Percentiles rank a stretch among this genome's conserved stretches.
Evolutionary conservation across 1,140 invertebrate species (phyloP).

Genomic region (Trachymyrmex cornetzi): DNA sequence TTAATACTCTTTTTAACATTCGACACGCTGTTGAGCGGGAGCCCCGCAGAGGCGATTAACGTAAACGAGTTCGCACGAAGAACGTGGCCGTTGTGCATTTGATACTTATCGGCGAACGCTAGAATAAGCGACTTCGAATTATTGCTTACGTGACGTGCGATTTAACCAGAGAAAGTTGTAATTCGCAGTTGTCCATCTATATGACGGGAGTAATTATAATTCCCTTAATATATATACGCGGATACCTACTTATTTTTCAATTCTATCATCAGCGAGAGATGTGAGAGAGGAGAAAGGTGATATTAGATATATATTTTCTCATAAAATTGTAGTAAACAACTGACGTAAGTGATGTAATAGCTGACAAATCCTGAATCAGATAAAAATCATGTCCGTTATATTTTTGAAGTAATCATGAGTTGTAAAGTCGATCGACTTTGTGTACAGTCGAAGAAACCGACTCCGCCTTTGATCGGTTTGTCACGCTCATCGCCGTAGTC

Average conservation of each 20-base stretch:
- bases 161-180: constrained; percentile 28
- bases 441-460: constrained; percentile 42
- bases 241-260: not conserved
- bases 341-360: not conserved
- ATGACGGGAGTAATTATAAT: constrained; percentile 45
- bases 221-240: not conserved
- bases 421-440: constrained; percentile 64
- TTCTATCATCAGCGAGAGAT: not conserved
- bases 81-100: constrained; percentile 6
- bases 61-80: constrained; percentile 8
- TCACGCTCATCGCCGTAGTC: constrained; percentile 41
- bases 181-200: constrained; percentile 17
- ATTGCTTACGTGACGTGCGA: constrained; percentile 17
- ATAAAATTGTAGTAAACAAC: not conserved
- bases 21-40: constrained; percentile 23
- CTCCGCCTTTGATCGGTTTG: constrained; percentile 56
- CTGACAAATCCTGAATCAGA: not conserved
- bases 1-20: constrained; percentile 60
- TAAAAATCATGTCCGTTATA: not conserved
- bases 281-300: not conserved
- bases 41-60: constrained; percentile 30
- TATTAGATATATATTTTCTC: not conserved
- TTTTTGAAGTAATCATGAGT: constrained; percentile 9
- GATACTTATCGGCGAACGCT: constrained; percentile 37
- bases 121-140: constrained; percentile 35